phyloP scores from a whole-genome alignment of 2,888 invertebrate genomes.

The Caenorhabditis angaria region DNA sequence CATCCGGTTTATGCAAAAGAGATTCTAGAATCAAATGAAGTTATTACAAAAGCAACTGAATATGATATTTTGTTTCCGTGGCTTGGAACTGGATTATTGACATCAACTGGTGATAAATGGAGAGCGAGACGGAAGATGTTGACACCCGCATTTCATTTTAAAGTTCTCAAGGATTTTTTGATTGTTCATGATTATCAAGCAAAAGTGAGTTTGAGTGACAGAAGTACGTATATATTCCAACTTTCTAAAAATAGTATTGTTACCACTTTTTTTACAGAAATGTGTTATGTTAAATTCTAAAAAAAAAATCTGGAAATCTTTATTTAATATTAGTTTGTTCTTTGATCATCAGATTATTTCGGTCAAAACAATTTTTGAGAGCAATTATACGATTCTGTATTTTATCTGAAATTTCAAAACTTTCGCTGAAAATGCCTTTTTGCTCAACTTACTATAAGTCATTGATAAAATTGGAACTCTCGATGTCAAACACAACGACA shows the following conservation, averaged over 20 bases:
- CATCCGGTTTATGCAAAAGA: conserved; percentile 47
- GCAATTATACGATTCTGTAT: background rate
- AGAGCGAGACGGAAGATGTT: conserved; percentile 74
- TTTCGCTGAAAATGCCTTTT: background rate
- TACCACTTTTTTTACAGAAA: too few relatives aligned
- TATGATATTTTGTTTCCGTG: conserved; percentile 74
- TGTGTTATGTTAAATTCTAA: too few relatives aligned
- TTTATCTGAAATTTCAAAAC: background rate
- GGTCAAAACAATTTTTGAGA: background rate
- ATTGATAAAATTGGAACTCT: conserved; percentile 22
- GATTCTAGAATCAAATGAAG: conserved; percentile 68
- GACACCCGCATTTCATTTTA: conserved; percentile 76
- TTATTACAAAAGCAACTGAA: conserved; percentile 73
- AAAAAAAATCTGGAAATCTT: background rate
- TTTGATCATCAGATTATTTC: background rate
- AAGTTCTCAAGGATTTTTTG: conserved; percentile 74
- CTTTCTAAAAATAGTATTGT: background rate
- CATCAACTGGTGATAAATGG: conserved; percentile 73
- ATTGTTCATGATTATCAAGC: conserved; percentile 43
- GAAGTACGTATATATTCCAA: background rate
- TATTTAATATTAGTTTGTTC: too few relatives aligned
- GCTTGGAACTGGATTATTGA: conserved; percentile 75
- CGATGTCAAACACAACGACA: conserved; percentile 29
- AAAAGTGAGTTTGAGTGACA: too few relatives aligned
- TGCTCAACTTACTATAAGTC: background rate